Percentiles rank a stretch among this genome's conserved stretches.
phyloP scores from a whole-genome alignment of 30 jellyfish, hydroid and myxozoan genomes.

The Turritopsis dohrnii region DNA sequence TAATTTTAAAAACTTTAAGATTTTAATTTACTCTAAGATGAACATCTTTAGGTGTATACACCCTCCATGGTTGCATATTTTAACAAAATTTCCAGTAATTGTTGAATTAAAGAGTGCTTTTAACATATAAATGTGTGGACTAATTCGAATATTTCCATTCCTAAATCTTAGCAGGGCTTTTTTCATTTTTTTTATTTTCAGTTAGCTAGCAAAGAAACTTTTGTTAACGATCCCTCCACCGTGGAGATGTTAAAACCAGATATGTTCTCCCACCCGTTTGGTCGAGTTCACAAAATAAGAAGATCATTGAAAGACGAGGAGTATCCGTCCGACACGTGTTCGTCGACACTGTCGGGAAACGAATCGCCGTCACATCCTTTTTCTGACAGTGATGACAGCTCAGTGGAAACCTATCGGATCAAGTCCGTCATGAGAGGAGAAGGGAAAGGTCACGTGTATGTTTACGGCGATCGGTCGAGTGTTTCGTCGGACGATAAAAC shows the following conservation, averaged over 20 bases:
- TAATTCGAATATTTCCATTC: no score
- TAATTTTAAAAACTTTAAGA: no score
- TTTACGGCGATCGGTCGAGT: constrained; percentile 36
- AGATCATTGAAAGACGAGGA: background rate
- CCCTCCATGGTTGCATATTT: no score
- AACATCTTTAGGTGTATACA: no score
- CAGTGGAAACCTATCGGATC: constrained; percentile 73
- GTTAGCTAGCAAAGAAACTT: constrained; percentile 59
- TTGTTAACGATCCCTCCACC: constrained; percentile 63
- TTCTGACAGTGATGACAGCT: constrained; percentile 79
- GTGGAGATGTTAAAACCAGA: constrained; percentile 56
- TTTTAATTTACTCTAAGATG: no score
- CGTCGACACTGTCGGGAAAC: constrained; percentile 79
- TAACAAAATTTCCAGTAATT: no score
- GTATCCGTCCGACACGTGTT: constrained; percentile 29
- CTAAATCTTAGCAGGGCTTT: background rate
- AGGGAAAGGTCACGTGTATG: constrained; percentile 60
- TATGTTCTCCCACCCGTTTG: constrained; percentile 13
- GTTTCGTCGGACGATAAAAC: background rate
- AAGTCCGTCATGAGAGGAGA: constrained; percentile 77
- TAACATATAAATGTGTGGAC: background rate
- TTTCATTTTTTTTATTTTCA: constrained; percentile 5
- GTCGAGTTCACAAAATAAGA: background rate
- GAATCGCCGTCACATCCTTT: constrained; percentile 76
- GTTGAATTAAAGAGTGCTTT: background rate